phyloP scores from a whole-genome alignment of 37 sponge, comb jelly and placozoan species.

The Amphimedon queenslandica region DNA sequence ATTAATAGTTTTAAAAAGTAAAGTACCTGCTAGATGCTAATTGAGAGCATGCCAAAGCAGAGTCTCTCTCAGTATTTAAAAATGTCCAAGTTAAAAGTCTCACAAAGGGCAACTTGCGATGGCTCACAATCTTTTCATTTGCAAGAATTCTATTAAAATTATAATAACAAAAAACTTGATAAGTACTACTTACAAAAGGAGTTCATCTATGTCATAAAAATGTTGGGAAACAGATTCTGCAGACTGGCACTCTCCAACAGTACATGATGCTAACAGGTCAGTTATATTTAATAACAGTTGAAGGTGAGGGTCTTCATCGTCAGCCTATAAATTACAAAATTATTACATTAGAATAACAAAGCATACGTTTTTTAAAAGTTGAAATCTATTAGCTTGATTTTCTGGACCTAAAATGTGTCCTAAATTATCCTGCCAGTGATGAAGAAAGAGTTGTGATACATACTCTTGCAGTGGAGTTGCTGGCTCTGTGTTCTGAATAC shows the following conservation, averaged over 20 bases:
- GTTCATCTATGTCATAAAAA: not conserved
- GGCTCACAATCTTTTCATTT: not conserved
- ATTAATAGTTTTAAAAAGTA: too few species aligned
- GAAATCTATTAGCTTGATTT: not conserved
- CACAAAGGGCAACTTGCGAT: not conserved
- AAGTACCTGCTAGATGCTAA: not conserved
- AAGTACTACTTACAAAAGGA: not conserved
- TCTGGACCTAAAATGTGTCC: not conserved
- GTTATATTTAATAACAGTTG: conserved; percentile 32
- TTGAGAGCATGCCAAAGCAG: not conserved
- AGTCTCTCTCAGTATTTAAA: not conserved
- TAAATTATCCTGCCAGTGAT: not conserved
- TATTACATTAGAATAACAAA: not conserved
- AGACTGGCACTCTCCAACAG: conserved; percentile 64
- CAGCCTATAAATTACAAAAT: not conserved
- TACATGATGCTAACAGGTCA: conserved; percentile 72
- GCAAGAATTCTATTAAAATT: not conserved
- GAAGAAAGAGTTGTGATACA: not conserved
- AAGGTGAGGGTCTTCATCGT: conserved; percentile 17
- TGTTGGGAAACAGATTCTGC: conserved; percentile 70
- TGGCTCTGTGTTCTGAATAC: not conserved
- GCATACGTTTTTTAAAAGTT: not conserved
- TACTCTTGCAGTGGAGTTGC: not conserved
- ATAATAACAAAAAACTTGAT: not conserved
- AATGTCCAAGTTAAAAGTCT: not conserved